Percentiles rank a stretch among this genome's conserved stretches.
Evolutionary conservation across 2,113 vertebrate genomes (phyloP).

Genomic region (Eurypyga helias): DNA sequence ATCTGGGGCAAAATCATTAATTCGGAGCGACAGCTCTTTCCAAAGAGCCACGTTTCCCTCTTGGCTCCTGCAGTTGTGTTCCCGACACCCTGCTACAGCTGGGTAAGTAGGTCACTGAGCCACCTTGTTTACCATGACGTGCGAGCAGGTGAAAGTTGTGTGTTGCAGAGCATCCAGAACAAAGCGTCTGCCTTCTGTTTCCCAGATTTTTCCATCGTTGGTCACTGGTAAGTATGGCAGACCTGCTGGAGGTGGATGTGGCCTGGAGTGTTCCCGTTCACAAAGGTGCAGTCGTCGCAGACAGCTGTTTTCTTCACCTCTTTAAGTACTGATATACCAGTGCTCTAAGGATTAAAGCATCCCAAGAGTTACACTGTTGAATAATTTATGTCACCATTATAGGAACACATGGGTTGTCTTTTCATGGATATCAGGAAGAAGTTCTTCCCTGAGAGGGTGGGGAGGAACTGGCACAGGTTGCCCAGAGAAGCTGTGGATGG

Average conservation of each 20-base stretch:
- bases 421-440: too few relatives aligned
- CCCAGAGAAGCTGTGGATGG: too few relatives aligned
- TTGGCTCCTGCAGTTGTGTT: not conserved
- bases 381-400: not conserved
- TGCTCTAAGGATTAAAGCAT: not conserved
- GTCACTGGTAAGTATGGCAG: not conserved
- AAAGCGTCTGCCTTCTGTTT: not conserved
- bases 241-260: not conserved
- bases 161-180: not conserved
- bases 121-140: accelerated
- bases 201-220: not conserved
- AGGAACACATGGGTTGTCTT: not conserved
- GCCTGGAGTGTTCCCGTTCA: not conserved
- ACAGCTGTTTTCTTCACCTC: not conserved
- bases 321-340: not conserved
- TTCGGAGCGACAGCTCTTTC: not conserved
- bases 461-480: too few relatives aligned
- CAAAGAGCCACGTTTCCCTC: not conserved
- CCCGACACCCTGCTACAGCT: not conserved
- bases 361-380: not conserved
- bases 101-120: not conserved
- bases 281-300: not conserved
- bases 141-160: not conserved
- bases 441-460: too few relatives aligned
- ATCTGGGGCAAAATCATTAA: not conserved